Evolutionary conservation across 1,140 invertebrate genomes (phyloP), one percentile per base, ranked within the genome.

Genomic region (Euborellia annulipes): DNA sequence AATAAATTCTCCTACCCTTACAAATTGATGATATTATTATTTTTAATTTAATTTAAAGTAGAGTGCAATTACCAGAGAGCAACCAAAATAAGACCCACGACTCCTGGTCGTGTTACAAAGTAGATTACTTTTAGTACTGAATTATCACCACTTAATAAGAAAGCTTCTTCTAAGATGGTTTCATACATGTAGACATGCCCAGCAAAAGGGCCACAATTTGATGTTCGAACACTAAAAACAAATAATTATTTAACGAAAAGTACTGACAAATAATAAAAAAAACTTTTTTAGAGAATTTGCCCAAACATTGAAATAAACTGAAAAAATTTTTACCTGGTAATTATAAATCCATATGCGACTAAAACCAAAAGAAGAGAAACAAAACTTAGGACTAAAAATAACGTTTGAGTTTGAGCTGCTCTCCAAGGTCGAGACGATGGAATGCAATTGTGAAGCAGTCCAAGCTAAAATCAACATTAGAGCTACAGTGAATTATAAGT

Each of bases 331-430:
- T 60, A 73, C 67, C 62, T 65, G 4, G 68, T 64, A 42, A 80
- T 68, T n/a, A 76, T 62, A 41, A 72, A 75, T 7, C 72, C 73
- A 16, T 76, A 55, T 1, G 64, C 62, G 21, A 72, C 65, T 8
- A 76, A 51, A 3, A 72, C 65, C 2, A 68, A 59, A 32, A 80
- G 62, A 37, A 78, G 66, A 2, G 74, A 74, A 19, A 79, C 48
- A 47, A 82, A 79, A 3, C 76, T 69, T 30, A 82, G 62, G 37
- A 73, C 71, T 32, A 80, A 64, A 52, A 82, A 78, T 8, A 79
- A 64, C 0, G 80, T 83, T 50, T 82, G 73, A 2, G 77, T 79
- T 54, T 80, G 72, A 11, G 79, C 71, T 3, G 79, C 79, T 48
- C 75, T 65, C 79, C 80, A 83, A 11, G 71, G 68, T 54, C 68